These are phyloP conservation scores for Amazona finschi DNA, from an alignment of 2,797 vertebrate species.

Conservation along the genomic window DNA sequence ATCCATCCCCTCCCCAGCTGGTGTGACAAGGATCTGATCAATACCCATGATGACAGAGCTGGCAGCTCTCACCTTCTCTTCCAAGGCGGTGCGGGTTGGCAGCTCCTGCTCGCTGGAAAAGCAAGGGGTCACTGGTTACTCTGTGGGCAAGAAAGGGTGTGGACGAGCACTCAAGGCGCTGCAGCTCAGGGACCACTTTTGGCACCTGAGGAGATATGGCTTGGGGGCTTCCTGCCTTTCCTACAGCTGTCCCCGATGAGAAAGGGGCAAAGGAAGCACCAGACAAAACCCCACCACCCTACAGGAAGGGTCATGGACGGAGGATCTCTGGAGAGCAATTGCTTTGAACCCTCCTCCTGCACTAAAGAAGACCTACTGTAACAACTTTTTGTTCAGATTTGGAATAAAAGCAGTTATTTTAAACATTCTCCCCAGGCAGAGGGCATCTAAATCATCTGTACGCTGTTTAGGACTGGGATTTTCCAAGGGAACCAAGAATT, in stretches of 20 bases:
- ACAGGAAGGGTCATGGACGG: accelerated
- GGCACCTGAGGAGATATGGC: background rate
- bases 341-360: background rate
- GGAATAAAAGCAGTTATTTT: background rate
- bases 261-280: background rate
- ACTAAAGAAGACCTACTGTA: background rate
- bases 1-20: background rate
- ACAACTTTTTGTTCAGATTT: background rate
- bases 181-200: background rate
- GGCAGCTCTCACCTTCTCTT: conserved; percentile 83
- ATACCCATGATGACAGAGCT: background rate
- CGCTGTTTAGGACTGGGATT: background rate
- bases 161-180: background rate
- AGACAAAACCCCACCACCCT: background rate
- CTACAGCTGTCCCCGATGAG: background rate
- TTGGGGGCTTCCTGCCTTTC: background rate
- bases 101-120: conserved; percentile 84
- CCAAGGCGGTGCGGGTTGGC: conserved; percentile 80
- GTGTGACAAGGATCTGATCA: background rate
- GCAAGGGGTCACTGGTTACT: conserved; percentile 13
- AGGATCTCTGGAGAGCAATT: background rate
- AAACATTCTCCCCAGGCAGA: background rate
- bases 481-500: background rate
- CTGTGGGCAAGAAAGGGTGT: background rate
- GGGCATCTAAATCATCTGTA: background rate